phyloP scores from a whole-genome alignment of 2,113 vertebrate genomes.

The Mesembrinibis cayennensis region DNA sequence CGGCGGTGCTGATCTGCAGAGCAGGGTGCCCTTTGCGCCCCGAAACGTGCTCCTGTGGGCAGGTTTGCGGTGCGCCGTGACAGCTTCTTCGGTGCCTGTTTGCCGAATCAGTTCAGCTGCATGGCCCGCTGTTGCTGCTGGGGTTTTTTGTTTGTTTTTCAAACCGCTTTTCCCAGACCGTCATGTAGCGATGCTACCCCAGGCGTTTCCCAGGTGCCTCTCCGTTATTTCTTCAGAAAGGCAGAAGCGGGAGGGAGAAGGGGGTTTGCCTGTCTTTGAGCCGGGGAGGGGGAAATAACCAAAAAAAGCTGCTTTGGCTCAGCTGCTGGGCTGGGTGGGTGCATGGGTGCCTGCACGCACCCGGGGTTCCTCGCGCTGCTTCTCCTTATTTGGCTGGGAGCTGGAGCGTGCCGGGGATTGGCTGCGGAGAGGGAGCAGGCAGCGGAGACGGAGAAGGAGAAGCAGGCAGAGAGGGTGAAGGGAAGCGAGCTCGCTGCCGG shows the following conservation, averaged over 20 bases:
- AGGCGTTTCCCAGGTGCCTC: neutral
- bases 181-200: too few species aligned
- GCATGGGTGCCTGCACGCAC: neutral
- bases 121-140: too few species aligned
- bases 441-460: neutral
- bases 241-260: neutral
- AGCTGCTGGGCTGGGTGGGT: neutral
- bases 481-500: neutral
- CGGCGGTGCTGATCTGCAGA: neutral
- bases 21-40: neutral
- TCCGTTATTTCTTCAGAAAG: neutral
- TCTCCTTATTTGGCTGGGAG: constrained; percentile 59
- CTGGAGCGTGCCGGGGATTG: neutral
- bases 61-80: neutral
- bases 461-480: neutral
- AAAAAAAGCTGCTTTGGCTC: neutral
- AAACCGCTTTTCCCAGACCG: neutral
- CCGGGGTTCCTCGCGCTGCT: neutral
- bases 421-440: neutral
- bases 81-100: too few species aligned
- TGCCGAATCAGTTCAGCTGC: neutral
- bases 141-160: neutral
- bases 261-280: neutral
- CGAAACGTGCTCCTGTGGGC: neutral
- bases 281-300: neutral